Percentiles rank a stretch among this genome's conserved stretches.
Evolutionary conservation across 1,140 invertebrate genomes (phyloP).

Genomic region (Aphelenchoides avenae): DNA sequence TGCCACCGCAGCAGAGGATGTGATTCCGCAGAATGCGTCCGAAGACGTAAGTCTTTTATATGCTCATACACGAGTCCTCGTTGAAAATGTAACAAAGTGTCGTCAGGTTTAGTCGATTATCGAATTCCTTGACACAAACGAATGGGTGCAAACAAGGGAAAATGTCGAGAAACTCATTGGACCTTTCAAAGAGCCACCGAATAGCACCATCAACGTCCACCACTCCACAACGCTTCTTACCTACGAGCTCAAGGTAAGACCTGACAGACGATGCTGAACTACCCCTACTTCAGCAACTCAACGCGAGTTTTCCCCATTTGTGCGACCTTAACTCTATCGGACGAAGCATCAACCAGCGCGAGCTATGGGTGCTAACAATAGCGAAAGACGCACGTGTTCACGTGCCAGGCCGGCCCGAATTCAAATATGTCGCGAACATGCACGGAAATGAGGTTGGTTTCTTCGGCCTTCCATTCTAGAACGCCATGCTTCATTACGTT

Average conservation of each 20-base stretch:
- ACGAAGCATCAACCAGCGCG: conserved; percentile 72
- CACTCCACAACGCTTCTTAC: conserved; percentile 26
- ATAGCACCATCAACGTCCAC: conserved; percentile 8
- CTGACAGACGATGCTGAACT: not conserved
- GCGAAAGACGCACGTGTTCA: conserved; percentile 77
- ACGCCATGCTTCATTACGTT: no score
- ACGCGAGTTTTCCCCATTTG: conserved; percentile 22
- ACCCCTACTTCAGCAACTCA: conserved; percentile 27
- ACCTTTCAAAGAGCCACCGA: conserved; percentile 15
- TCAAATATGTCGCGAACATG: conserved; percentile 91
- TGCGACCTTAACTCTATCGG: conserved; percentile 72
- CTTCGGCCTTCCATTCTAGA: no score
- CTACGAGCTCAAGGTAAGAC: conserved; percentile 19
- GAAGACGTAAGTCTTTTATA: conserved; percentile 7
- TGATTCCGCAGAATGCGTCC: conserved; percentile 7
- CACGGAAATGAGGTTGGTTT: conserved; percentile 97
- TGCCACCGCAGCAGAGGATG: no score
- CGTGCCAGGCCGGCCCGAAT: conserved; percentile 78
- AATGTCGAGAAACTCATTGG: conserved; percentile 11
- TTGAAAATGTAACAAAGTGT: no score
- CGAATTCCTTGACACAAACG: conserved; percentile 12
- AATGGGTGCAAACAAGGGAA: conserved; percentile 15
- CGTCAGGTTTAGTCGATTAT: conserved; percentile 13
- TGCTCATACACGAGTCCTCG: no score
- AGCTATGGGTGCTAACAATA: conserved; percentile 77